These are phyloP conservation scores for Punctoribates punctum DNA, from an alignment of 2,888 invertebrate genomes.

Conservation along the genomic window DNA sequence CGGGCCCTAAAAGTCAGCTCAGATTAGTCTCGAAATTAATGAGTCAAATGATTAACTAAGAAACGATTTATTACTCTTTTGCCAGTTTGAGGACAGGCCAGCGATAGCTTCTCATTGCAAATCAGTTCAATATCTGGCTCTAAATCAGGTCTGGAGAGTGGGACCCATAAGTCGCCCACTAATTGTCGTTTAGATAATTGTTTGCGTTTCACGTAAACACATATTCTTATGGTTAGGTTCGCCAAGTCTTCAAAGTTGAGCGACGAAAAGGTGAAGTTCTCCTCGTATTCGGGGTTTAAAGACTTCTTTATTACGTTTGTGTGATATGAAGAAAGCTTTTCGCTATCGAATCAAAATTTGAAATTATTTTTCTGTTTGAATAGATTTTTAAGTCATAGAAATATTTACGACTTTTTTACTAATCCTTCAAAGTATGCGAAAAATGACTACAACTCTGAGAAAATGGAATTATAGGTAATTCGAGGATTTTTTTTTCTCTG, in stretches of 20 bases:
- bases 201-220: slow-evolving; percentile 32
- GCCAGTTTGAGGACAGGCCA: slow-evolving; percentile 47
- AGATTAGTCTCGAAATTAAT: background rate
- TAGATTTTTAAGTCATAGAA: background rate
- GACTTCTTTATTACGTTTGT: slow-evolving; percentile 14
- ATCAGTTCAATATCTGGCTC: slow-evolving; percentile 24
- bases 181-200: slow-evolving; percentile 31
- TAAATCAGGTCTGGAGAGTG: slow-evolving; percentile 32
- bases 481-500: too few relatives aligned
- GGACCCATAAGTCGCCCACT: slow-evolving; percentile 39
- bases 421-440: too few relatives aligned
- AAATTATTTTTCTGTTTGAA: background rate
- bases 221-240: slow-evolving; percentile 33
- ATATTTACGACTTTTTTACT: too few relatives aligned
- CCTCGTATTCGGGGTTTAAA: slow-evolving; percentile 40
- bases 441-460: too few relatives aligned
- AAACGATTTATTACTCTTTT: slow-evolving; percentile 45
- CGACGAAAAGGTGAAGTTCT: slow-evolving; percentile 27
- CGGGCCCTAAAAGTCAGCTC: background rate
- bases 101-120: slow-evolving; percentile 9
- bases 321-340: slow-evolving; percentile 12
- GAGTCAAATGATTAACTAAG: background rate
- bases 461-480: too few relatives aligned
- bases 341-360: background rate
- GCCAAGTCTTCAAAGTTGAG: slow-evolving; percentile 23